Evolutionary conservation across 2,113 vertebrate species (phyloP).

Genomic region (Syngnathus scovelli): DNA sequence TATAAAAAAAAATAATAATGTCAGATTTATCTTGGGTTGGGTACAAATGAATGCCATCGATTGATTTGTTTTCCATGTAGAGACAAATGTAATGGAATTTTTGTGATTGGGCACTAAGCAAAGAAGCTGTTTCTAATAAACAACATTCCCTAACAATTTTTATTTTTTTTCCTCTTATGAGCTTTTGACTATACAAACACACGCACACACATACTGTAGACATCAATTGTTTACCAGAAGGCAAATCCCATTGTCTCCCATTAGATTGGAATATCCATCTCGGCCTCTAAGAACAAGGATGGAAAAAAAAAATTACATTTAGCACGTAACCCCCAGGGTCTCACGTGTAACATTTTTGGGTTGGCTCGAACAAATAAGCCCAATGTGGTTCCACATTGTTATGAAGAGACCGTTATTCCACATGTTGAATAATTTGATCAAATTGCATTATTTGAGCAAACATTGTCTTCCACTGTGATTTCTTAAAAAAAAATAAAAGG

Average conservation of each 20-base stretch:
- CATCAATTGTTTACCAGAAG: not conserved
- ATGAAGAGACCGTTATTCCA: not conserved
- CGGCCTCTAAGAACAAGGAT: conserved; percentile 36
- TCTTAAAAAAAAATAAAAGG: conserved; percentile 56
- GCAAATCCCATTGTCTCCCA: conserved; percentile 1
- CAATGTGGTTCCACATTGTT: conserved; percentile 12
- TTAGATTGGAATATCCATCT: conserved; percentile 30
- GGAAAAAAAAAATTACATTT: not conserved
- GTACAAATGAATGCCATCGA: not conserved
- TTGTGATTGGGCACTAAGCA: not conserved
- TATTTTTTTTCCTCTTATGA: not conserved
- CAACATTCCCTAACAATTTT: not conserved
- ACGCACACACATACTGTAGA: not conserved
- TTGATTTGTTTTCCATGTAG: not conserved
- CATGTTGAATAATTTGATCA: not conserved
- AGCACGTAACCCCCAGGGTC: too few relatives aligned
- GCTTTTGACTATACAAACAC: not conserved
- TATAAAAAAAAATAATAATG: not conserved
- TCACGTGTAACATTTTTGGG: not conserved
- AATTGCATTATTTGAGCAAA: too few relatives aligned
- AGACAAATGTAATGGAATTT: not conserved
- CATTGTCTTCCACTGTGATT: conserved; percentile 15
- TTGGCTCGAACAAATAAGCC: conserved; percentile 11
- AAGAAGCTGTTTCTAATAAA: not conserved
- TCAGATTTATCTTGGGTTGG: not conserved